Evolutionary conservation across 1,140 invertebrate species (phyloP), one percentile per base, ranked within the genome.

Genomic region (Anagrus nilaparvatae): DNA sequence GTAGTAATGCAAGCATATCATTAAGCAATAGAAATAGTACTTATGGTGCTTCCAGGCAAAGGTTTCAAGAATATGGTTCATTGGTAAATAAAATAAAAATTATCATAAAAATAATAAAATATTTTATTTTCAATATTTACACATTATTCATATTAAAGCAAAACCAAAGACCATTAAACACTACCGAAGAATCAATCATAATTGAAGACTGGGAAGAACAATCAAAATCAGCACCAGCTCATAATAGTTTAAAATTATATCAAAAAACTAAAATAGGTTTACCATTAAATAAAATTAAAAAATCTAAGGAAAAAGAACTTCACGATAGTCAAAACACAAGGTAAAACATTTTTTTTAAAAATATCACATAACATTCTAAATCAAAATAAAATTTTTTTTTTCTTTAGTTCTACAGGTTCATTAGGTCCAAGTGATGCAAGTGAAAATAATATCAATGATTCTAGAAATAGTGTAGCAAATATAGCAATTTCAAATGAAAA

Each of bases 1-100:
- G 81, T 53, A 86, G 81, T 58, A 80, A 77, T 48, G 77, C 80
- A 16, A 75, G 71, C 59, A 55, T 77, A 32, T 65, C 66, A 23
- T 68, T 69, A 19, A 71, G 60, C 43, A 70, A 69, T 37, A 61
- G 70, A 37, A 69, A 72, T 48, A 71, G 69, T 43, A 71, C 72
- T 48, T 67, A 63, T 32, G 72, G 70, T 38, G 69, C 69, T 30
- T 61, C 63, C 10, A 54, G 64, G 29, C 60, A 62, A 27, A 51
- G 61, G 6, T 60, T 67, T 56, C 63, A 67, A 43, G 67, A 65
- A 43, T 67, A 61, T 55, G 55, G 55, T 37, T 72, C 72, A 47
- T 52, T 74, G 54, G 71, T 73, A 49, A 55, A 46, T 56, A 35
- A 16, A 14, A 16, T 28, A 3, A 35, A 20, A 35, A 32, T 32